Conservation (phyloP, 1,140 invertebrate genomes). For the Mizuhopecten yessoensis region DNA sequence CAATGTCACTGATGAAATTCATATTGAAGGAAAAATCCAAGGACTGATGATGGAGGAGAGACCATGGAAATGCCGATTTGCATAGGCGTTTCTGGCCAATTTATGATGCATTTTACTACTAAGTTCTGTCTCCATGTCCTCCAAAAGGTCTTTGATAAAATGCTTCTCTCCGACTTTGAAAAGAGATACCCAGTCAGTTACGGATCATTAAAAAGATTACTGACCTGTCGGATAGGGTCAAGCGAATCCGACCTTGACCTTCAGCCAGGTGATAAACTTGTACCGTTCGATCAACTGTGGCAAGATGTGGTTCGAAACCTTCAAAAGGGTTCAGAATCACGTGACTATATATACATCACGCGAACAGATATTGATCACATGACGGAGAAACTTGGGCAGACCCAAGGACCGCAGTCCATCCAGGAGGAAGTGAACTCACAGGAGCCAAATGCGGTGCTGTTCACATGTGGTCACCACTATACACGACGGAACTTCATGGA, state of each 20-base stretch:
- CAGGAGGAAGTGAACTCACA: background rate
- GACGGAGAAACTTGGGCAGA: constrained; percentile 52
- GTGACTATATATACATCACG: constrained; percentile 57
- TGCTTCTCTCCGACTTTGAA: constrained; percentile 47
- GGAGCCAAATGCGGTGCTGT: constrained; percentile 59
- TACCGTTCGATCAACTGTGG: constrained; percentile 66
- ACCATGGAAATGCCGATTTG: background rate
- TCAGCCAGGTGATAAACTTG: constrained; percentile 60
- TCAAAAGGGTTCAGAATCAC: constrained; percentile 58
- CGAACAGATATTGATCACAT: constrained; percentile 63
- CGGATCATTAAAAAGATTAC: constrained; percentile 36
- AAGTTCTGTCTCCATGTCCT: constrained; percentile 62
- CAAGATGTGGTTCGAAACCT: constrained; percentile 66
- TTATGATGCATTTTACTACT: constrained; percentile 54
- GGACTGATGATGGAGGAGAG: background rate
- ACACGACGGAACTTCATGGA: constrained; percentile 61
- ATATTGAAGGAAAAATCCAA: background rate
- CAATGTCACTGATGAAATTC: background rate
- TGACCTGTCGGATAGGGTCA: background rate
- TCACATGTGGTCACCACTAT: constrained; percentile 75
- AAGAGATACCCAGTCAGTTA: constrained; percentile 50
- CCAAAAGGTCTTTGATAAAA: constrained; percentile 54
- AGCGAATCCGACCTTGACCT: constrained; percentile 49
- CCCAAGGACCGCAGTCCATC: constrained; percentile 1
- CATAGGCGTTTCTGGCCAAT: constrained; percentile 20